These are phyloP conservation scores for Eristalis pertinax DNA, from an alignment of 2,888 invertebrate species.

Conservation along the genomic window DNA sequence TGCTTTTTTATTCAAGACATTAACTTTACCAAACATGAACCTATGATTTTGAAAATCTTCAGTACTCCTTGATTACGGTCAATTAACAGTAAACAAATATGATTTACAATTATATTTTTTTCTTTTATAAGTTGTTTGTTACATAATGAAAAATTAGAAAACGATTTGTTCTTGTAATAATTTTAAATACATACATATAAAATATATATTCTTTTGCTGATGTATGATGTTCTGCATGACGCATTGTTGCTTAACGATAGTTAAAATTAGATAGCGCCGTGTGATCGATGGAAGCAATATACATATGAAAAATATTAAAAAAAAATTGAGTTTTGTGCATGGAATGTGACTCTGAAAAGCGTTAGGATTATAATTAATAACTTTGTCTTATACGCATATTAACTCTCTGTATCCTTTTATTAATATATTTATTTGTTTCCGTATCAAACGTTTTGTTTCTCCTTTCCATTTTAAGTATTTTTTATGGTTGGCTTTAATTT, in stretches of 20 bases:
- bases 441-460: conserved; percentile 6
- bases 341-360: conserved; percentile 36
- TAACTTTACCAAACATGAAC: conserved; percentile 22
- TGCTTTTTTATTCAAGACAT: conserved; percentile 41
- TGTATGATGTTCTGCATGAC: conserved; percentile 67
- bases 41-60: conserved; percentile 44
- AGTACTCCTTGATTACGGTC: conserved; percentile 57
- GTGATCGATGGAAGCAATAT: conserved; percentile 33
- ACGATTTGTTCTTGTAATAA: conserved; percentile 16
- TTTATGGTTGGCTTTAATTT: conserved; percentile 28
- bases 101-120: conserved; percentile 27
- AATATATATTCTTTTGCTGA: conserved; percentile 39
- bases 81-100: conserved; percentile 44
- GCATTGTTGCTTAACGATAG: conserved; percentile 62
- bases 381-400: background rate
- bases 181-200: conserved; percentile 23
- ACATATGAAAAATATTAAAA: conserved; percentile 8
- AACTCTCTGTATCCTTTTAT: background rate
- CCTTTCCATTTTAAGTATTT: conserved; percentile 2
- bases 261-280: conserved; percentile 39
- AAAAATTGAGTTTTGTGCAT: conserved; percentile 43
- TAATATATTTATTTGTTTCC: conserved; percentile 2
- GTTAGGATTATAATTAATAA: background rate
- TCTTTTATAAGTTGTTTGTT: conserved; percentile 42
- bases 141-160: conserved; percentile 17